Base-by-base conservation (phyloP, 2,888 invertebrate species). In the Embidobia sp. region DNA sequence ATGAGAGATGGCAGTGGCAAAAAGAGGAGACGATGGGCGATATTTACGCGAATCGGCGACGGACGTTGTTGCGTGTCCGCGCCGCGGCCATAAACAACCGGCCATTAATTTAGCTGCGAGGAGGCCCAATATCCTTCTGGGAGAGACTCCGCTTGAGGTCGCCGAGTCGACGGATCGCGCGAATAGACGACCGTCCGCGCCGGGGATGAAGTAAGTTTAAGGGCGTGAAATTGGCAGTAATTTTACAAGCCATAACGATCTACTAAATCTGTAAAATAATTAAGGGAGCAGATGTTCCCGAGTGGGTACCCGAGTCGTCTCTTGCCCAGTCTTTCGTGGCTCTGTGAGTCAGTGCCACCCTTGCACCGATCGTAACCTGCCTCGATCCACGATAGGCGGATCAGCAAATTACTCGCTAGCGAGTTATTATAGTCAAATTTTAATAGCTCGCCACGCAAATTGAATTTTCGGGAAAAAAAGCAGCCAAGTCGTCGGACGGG, bases 171-270 rank as follows among this genome's bases (percentile, higher is more conserved):
- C 57, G 53, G 49, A 69, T 57, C 59, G 69, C 44, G 67, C 63
- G 70, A 59, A 66, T 61, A 72, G 76, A 66, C 70, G 69, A 59
- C 42, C 74, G 69, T 48, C 44, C 18, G 46, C 57, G 64, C 18
- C 57, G 59, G 83, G 85, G 85, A 87, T 86, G 85, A 87, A 89
- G 87, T 86, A 86, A 86, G 85, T 85, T 89, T 87, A 87, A 85
- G 86, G 86, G 87, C 89, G 89, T 88, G 89, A 89, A 89, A 89
- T 89, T 89, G 88, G 85, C 84, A 86, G 89, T 88, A 88, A 89
- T 89, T 89, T 89, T 89, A 89, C 89, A 88, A 89, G 89, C 89
- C 88, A 88, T 89, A 89, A 89, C 89, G 89, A 88, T 89, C 89
- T 87, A 89, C 88, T 89, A 89, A 89, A 89, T 89, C 88, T 85